Evolutionary conservation across 2,888 invertebrate genomes (phyloP), one percentile per base, ranked within the genome.

Genomic region (Lypha dubia): DNA sequence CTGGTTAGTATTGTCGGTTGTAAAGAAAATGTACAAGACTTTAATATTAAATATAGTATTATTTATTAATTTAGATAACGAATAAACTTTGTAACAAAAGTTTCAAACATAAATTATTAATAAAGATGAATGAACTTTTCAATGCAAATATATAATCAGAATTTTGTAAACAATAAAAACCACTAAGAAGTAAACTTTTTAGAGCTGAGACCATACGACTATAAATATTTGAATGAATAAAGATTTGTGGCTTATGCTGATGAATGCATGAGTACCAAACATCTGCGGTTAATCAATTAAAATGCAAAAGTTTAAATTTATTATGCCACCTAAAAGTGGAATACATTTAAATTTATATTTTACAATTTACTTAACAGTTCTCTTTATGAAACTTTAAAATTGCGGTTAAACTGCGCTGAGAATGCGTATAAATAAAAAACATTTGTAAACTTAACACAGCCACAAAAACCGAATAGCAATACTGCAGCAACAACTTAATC

Each of bases 91-190:
- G 32, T 28, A 32, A 46, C 24, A 41, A 38, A 46, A 68, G 32
- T 49, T 46, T 22, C 24, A 28, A 28, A 28, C 2, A 28, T 28
- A 28, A 28, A 4, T 5, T 28, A 22, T 70, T 70, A 13, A 62
- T 13, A 73, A 77, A 70, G 79, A 75, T 79, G 83, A 83, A 79
- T 70, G 79, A 83, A 83, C 83, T 63, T 58, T 65, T 65, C 83
- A 83, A 79, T 79, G 74, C 44, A 79, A 79, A 46, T 44, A 65
- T 79, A 38, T 65, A 56, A 77, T 49, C 60, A 28, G 51, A 41
- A 70, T 51, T n/a, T 60, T 41, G 15, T 28, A 77, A 58, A 60
- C 71, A 79, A 63, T n/a, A 65, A 46, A 51, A 2, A 46, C 24
- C 6, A 56, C 11, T 38, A 22, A 9, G 38, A 38, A 67, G 5